Percentiles rank a stretch among this genome's conserved stretches.
Evolutionary conservation across 1,140 invertebrate genomes (phyloP).

Genomic region (Chironomus tepperi): DNA sequence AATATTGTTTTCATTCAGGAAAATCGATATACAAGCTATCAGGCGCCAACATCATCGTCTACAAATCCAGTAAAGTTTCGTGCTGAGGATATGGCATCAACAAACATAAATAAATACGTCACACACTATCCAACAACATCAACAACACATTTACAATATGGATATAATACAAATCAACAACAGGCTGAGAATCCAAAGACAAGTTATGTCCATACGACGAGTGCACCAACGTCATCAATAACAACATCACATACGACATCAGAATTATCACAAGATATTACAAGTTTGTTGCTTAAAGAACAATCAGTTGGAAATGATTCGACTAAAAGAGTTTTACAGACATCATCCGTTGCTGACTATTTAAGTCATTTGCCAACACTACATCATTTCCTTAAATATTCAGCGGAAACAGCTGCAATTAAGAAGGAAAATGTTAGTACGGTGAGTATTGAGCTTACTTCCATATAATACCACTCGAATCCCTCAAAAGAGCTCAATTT

Average conservation of each 20-base stretch:
- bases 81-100: conserved; percentile 27
- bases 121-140: conserved; percentile 16
- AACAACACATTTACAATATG: conserved; percentile 33
- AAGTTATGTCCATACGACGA: conserved; percentile 26
- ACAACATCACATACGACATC: conserved; percentile 33
- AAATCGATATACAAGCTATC: conserved; percentile 29
- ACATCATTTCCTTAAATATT: conserved; percentile 77
- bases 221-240: conserved; percentile 32
- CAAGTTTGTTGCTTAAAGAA: conserved; percentile 28
- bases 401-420: conserved; percentile 53
- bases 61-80: conserved; percentile 30
- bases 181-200: conserved; percentile 22
- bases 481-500: neutral
- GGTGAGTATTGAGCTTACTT: neutral
- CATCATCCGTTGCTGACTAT: conserved; percentile 63
- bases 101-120: conserved; percentile 36
- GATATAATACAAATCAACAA: conserved; percentile 20
- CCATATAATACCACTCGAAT: neutral
- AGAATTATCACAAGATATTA: conserved; percentile 29
- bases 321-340: conserved; percentile 26
- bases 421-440: conserved; percentile 49
- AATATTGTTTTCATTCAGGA: neutral
- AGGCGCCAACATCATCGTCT: conserved; percentile 32
- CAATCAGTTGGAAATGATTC: conserved; percentile 27
- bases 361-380: conserved; percentile 63